These are phyloP conservation scores for Podarcis siculus DNA, from an alignment of 2,797 vertebrate species.

Conservation along the genomic window DNA sequence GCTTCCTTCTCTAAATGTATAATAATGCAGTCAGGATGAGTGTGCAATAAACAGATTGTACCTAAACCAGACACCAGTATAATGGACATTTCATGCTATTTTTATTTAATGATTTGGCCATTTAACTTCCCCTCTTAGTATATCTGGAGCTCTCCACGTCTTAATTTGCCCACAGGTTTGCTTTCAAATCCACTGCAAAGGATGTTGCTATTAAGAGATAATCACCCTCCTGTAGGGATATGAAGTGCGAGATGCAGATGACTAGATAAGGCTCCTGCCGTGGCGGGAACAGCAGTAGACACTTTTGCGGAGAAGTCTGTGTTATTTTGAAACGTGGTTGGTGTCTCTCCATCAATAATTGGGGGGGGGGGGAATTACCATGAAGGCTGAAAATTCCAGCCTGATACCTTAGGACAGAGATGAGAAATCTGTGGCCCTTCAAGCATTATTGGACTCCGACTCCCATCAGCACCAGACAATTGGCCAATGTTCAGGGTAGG, in stretches of 20 bases:
- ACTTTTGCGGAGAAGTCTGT: slow-evolving; percentile 57
- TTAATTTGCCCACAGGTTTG: slow-evolving; percentile 44
- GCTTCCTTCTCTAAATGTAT: slow-evolving; percentile 10
- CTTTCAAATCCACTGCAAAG: slow-evolving; percentile 57
- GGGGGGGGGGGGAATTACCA: slow-evolving; percentile 63
- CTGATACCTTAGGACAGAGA: slow-evolving; percentile 37
- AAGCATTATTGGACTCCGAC: too few relatives aligned
- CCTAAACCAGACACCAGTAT: rapidly evolving
- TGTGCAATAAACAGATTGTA: slow-evolving; percentile 23
- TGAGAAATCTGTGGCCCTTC: too few relatives aligned
- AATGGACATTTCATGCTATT: background rate
- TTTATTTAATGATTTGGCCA: background rate
- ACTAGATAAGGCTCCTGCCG: slow-evolving; percentile 30
- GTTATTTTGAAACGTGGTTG: slow-evolving; percentile 67
- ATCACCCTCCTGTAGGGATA: slow-evolving; percentile 69
- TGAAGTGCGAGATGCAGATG: slow-evolving; percentile 49
- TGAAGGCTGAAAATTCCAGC: slow-evolving; percentile 59
- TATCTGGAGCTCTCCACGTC: slow-evolving; percentile 50
- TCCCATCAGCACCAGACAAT: too few relatives aligned
- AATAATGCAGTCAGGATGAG: background rate
- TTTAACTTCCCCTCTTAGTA: slow-evolving; percentile 48
- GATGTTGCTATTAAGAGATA: slow-evolving; percentile 57
- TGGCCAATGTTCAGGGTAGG: too few relatives aligned
- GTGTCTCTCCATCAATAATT: slow-evolving; percentile 75
- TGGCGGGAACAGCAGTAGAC: slow-evolving; percentile 56